These are phyloP conservation scores for Sogatella furcifera DNA, from an alignment of 1,140 invertebrate species.

Conservation along the genomic window DNA sequence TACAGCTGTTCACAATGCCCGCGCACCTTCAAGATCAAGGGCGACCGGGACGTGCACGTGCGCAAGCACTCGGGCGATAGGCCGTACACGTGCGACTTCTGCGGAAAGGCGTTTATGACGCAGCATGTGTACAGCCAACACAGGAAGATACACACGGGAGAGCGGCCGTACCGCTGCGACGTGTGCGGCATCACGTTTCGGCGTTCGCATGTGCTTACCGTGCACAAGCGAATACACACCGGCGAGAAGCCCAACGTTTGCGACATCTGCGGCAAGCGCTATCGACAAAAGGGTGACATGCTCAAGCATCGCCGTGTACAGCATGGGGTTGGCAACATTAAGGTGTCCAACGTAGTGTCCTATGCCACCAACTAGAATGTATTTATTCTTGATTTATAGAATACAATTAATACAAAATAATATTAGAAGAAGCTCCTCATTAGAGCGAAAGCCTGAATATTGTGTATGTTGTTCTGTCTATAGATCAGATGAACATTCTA, in stretches of 20 bases:
- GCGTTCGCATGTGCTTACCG: slow-evolving; percentile 23
- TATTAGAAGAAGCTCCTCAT: no score
- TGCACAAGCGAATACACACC: slow-evolving; percentile 39
- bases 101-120: slow-evolving; percentile 29
- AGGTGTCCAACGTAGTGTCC: slow-evolving; percentile 7
- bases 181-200: slow-evolving; percentile 25
- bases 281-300: slow-evolving; percentile 21
- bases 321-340: slow-evolving; percentile 10
- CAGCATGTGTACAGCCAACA: slow-evolving; percentile 26
- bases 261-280: slow-evolving; percentile 49
- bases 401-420: no score
- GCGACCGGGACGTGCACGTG: slow-evolving; percentile 21
- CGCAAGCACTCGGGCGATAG: slow-evolving; percentile 23
- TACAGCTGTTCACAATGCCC: slow-evolving; percentile 34
- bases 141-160: slow-evolving; percentile 27
- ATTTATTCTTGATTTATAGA: no score
- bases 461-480: no score
- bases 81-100: slow-evolving; percentile 24
- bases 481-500: no score
- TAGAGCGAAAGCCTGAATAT: no score
- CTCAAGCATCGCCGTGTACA: slow-evolving; percentile 11
- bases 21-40: slow-evolving; percentile 22
- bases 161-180: slow-evolving; percentile 24
- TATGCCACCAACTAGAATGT: no score
- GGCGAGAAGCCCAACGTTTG: slow-evolving; percentile 59